Evolutionary conservation across 2,888 invertebrate genomes (phyloP).

Genomic region (Pilophorus perplexus): DNA sequence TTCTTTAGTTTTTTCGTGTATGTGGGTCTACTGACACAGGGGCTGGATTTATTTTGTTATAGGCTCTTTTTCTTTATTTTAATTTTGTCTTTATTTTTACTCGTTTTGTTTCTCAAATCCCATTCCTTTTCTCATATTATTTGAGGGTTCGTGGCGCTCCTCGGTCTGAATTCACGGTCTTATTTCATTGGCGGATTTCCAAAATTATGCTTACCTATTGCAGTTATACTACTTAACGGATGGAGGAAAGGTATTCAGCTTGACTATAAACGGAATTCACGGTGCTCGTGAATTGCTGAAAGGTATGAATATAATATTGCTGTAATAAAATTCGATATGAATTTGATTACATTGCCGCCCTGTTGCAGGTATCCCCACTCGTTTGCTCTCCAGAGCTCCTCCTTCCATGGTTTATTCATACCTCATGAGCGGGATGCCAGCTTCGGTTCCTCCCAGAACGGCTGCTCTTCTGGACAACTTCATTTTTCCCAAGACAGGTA

Average conservation of each 20-base stretch:
- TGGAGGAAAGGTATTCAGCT: slow-evolving; percentile 14
- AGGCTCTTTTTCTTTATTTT: not conserved
- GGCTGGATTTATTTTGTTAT: too few relatives aligned
- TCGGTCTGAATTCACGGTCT: too few relatives aligned
- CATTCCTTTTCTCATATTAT: too few relatives aligned
- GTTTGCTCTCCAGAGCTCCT: slow-evolving; percentile 7
- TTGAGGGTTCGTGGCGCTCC: too few relatives aligned
- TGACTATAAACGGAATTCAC: slow-evolving; percentile 21
- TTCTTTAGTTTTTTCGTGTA: too few relatives aligned
- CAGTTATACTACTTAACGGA: slow-evolving; percentile 33
- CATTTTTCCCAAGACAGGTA: slow-evolving; percentile 29
- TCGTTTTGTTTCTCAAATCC: too few relatives aligned
- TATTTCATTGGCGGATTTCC: too few relatives aligned
- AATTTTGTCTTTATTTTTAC: not conserved
- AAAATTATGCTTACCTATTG: too few relatives aligned
- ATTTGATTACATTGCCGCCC: too few relatives aligned
- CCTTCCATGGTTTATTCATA: slow-evolving; percentile 9
- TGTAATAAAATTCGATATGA: too few relatives aligned
- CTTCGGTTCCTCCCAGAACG: slow-evolving; percentile 26
- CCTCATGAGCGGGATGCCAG: slow-evolving; percentile 32
- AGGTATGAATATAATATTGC: too few relatives aligned
- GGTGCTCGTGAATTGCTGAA: slow-evolving; percentile 23
- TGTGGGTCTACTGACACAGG: too few relatives aligned
- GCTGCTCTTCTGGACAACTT: slow-evolving; percentile 41
- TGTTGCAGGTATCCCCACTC: slow-evolving; percentile 27